A percentile compares a stretch with the other conserved stretches of the same genome.
These are phyloP conservation scores for Gisinianus flammeolus DNA, from an alignment of 2,888 invertebrate genomes.

Conservation along the genomic window DNA sequence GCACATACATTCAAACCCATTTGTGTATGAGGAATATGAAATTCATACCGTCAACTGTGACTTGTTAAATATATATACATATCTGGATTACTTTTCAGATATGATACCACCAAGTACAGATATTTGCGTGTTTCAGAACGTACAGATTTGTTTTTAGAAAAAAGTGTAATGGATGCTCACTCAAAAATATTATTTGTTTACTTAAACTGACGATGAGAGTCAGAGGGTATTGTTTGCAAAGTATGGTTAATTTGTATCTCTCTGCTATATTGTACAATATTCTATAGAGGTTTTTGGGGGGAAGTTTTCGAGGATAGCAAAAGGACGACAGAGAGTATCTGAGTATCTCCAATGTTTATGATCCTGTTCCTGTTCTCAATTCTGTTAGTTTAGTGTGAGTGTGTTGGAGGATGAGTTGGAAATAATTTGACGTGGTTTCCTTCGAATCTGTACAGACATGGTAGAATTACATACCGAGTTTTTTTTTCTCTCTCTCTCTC, in stretches of 20 bases:
- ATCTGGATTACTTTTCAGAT: too few relatives aligned
- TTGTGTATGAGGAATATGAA: too few relatives aligned
- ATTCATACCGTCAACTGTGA: not conserved
- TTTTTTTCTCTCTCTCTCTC: not conserved
- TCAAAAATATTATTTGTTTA: slow-evolving; percentile 9
- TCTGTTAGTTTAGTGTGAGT: not conserved
- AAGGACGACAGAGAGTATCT: not conserved
- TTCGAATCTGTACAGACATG: not conserved
- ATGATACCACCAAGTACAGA: too few relatives aligned
- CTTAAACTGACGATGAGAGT: not conserved
- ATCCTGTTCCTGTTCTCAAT: not conserved
- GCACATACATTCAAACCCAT: too few relatives aligned
- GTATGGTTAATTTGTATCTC: slow-evolving; percentile 6
- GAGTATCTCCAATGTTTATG: not conserved
- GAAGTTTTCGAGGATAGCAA: not conserved
- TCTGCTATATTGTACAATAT: not conserved
- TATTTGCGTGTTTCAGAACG: too few relatives aligned
- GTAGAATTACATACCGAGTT: slow-evolving; percentile 6
- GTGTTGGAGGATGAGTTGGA: not conserved
- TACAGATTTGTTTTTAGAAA: too few relatives aligned
- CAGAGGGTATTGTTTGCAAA: not conserved
- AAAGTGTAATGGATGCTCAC: not conserved
- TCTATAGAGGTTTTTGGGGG: not conserved
- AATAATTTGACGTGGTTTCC: not conserved
- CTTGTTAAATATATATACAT: not conserved